Base-by-base conservation (phyloP, 2,113 vertebrate species). In the Enhydra lutris region DNA sequence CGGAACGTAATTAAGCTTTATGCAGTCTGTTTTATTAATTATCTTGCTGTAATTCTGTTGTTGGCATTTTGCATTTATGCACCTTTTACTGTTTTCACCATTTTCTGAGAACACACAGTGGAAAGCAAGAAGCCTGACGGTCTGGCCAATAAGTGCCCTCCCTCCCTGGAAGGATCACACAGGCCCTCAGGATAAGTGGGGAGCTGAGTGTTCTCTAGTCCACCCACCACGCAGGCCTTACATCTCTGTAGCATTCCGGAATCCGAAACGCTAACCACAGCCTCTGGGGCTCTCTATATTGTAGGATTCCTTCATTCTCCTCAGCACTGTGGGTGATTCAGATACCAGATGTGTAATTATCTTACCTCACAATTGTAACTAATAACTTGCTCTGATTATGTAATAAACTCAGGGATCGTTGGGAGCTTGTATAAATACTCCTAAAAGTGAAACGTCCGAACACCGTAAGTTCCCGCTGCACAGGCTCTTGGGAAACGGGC, bases 351-450 rank as follows among this genome's bases (percentile, higher is more conserved):
- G 21, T 92, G 13, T 89, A 82, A 90, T 90, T 96, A 24, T 91
- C 73, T 84, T 80, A 80, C 71, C 15, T 91, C 88, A 89, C 29
- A 80, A 55, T 83, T 87, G 88, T 94, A 91, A 82, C 69, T 91
- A 29, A 79, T 92, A 81, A 29, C 9, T 0, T 85, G 42, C 83
- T 96, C 24, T 93, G 69, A 57, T 87, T 79, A 50, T 91, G 5
- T 63, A 52, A 92, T 97, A 79, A 84, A 91, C 18, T 74, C 63
- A 17, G n/a, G 12, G 34, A 61, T 76, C 31, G 20, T 13, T 91
- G 18, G 59, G 39, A 42, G 6, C 59, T 36, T 34, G 34, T 83
- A 31, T 69, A 79, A 90, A 96, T 69, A 92, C 9, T 92, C 74
- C 6, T 73, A 80, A 89, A 45, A 24, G 14, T 71, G 69, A 95